Base-by-base conservation (phyloP, 2,888 invertebrate species). In the Cheilosia soror region DNA sequence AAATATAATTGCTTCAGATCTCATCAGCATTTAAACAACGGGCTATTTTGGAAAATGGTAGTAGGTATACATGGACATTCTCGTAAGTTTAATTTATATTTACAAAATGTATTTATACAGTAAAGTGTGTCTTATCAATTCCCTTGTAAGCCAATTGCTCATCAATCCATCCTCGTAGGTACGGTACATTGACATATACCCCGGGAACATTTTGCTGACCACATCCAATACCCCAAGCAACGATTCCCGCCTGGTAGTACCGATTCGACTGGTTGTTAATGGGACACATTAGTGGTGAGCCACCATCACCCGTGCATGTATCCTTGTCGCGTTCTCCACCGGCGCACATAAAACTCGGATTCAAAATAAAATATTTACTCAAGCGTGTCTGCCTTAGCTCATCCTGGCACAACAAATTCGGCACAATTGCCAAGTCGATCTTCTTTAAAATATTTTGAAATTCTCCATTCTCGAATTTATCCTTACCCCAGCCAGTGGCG, bases 191-290 rank as follows among this genome's bases (percentile, higher is more conserved):
- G 0, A 94, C 95, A 89, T 96, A 96, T 0, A 96, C 95, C 0
- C 96, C 96, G 0, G 96, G 96, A 13, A 94, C 93, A 25, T 93
- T 93, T 71, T 93, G 92, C 0, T 90, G 91, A 0, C 96, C 96
- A 88, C 97, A 97, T 0, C 95, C 95, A 79, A 96, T 95, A 25
- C 97, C 96, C 96, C 96, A 96, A 0, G 96, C 87, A 2, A 91
- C 91, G 0, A 90, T 88, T 5, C 91, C 90, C 4, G 77, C 87
- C n/a, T 90, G 85, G 33, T 87, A 88, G 31, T 53, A 91, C 0
- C 89, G 90, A 49, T 87, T 57, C 1, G 5, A 13, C 1, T 87
- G 51, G 0, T 87, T 88, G 0, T 95, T 94, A 37, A 90, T 82
- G 0, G 85, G 87, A 88, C 96, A 97, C 11, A 96, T 95, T 5